These are phyloP conservation scores for Cabera pusaria DNA, from an alignment of 2,888 invertebrate genomes.

Conservation along the genomic window DNA sequence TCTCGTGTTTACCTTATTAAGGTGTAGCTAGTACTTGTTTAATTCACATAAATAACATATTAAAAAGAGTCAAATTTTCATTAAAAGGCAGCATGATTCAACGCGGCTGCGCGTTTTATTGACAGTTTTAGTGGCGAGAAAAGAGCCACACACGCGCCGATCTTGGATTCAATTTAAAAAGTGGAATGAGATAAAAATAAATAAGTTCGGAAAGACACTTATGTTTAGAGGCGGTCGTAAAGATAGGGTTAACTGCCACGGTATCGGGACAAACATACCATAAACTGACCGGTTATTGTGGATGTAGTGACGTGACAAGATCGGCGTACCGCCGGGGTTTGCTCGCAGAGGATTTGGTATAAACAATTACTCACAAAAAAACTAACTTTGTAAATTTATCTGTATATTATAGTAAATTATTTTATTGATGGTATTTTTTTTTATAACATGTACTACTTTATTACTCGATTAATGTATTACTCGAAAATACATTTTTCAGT, in stretches of 20 bases:
- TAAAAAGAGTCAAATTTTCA: conserved; percentile 74
- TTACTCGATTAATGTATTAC: too few species aligned
- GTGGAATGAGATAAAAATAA: conserved; percentile 82
- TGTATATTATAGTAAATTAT: too few species aligned
- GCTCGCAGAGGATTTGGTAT: too few species aligned
- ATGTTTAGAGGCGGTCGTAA: conserved; percentile 81
- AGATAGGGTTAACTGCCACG: conserved; percentile 82
- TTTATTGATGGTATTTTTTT: too few species aligned
- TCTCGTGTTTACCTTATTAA: conserved; percentile 64
- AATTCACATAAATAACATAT: conserved; percentile 70
- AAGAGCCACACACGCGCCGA: conserved; percentile 78
- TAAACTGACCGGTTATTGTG: conserved; percentile 76
- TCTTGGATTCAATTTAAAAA: conserved; percentile 80
- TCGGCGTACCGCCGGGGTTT: conserved; percentile 34
- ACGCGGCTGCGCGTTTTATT: conserved; percentile 66
- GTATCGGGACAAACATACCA: conserved; percentile 80
- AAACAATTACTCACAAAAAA: too few species aligned
- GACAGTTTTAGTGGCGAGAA: conserved; percentile 73
- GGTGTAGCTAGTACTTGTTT: conserved; percentile 62
- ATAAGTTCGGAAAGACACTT: conserved; percentile 81
- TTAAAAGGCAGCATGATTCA: conserved; percentile 68
- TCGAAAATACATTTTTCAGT: too few species aligned
- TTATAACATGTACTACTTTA: too few species aligned
- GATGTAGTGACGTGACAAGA: conserved; percentile 56
- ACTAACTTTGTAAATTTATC: too few species aligned